phyloP scores from a whole-genome alignment of 2,888 invertebrate species.

The Willowsia nigromaculata region DNA sequence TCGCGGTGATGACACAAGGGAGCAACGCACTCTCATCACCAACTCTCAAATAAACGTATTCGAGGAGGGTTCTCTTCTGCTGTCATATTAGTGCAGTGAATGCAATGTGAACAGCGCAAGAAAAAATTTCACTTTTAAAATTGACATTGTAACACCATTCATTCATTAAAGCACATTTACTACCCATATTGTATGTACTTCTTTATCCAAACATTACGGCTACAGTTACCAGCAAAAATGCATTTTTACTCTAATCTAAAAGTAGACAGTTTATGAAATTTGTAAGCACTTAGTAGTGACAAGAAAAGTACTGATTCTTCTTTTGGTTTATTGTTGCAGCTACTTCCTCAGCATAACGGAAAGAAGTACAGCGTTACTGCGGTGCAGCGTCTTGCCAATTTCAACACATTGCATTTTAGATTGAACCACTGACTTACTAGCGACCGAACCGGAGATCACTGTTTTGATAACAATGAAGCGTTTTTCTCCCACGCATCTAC shows the following conservation, averaged over 20 bases:
- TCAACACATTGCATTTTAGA: background rate
- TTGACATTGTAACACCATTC: conserved; percentile 53
- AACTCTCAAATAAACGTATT: conserved; percentile 43
- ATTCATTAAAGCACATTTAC: conserved; percentile 7
- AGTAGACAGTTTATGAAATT: too few relatives aligned
- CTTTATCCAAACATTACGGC: background rate
- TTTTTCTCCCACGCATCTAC: background rate
- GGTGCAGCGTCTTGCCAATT: background rate
- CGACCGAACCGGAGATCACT: background rate
- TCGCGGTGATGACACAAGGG: conserved; percentile 61
- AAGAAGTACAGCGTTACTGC: background rate
- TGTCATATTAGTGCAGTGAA: background rate
- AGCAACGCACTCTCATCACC: conserved; percentile 59
- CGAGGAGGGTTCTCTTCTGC: background rate
- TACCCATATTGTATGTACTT: background rate
- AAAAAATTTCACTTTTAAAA: conserved; percentile 69
- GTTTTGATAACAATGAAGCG: background rate
- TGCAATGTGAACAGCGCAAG: background rate
- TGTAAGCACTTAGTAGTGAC: too few relatives aligned
- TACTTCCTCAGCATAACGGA: background rate
- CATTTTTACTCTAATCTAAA: too few relatives aligned
- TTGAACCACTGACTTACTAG: conserved; percentile 41
- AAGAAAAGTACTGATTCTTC: background rate
- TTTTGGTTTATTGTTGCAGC: conserved; percentile 40
- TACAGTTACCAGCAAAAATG: too few relatives aligned